phyloP scores from a whole-genome alignment of 1,140 invertebrate species.

The Calosoma granatense region DNA sequence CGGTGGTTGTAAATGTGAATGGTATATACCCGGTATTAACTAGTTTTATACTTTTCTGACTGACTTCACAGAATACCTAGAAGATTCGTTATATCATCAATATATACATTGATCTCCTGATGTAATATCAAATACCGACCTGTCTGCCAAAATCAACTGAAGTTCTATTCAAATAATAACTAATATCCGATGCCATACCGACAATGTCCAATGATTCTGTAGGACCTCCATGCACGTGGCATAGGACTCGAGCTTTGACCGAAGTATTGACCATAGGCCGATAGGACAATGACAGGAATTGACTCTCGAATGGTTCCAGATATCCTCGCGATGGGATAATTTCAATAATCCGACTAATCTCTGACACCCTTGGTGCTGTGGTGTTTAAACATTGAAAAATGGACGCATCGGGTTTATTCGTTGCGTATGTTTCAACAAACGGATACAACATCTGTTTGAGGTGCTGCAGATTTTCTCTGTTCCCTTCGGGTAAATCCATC shows the following conservation, averaged over 20 bases:
- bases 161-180: conserved; percentile 28
- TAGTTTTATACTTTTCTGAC: conserved; percentile 14
- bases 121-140: conserved; percentile 26
- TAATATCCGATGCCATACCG: conserved; percentile 29
- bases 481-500: neutral
- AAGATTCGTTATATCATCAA: conserved; percentile 11
- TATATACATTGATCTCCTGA: neutral
- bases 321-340: conserved; percentile 30
- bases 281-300: conserved; percentile 31
- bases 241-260: conserved; percentile 25
- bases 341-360: conserved; percentile 24
- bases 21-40: conserved; percentile 13
- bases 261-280: conserved; percentile 26
- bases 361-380: neutral
- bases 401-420: neutral
- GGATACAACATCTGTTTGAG: neutral
- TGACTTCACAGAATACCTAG: conserved; percentile 25
- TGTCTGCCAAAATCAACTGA: conserved; percentile 34
- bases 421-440: conserved; percentile 3
- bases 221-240: conserved; percentile 32
- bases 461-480: neutral
- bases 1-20: conserved; percentile 8
- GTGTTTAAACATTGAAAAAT: neutral
- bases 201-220: conserved; percentile 27
- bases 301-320: conserved; percentile 31